phyloP scores from a whole-genome alignment of 2,888 invertebrate genomes.

The Tipula unca region DNA sequence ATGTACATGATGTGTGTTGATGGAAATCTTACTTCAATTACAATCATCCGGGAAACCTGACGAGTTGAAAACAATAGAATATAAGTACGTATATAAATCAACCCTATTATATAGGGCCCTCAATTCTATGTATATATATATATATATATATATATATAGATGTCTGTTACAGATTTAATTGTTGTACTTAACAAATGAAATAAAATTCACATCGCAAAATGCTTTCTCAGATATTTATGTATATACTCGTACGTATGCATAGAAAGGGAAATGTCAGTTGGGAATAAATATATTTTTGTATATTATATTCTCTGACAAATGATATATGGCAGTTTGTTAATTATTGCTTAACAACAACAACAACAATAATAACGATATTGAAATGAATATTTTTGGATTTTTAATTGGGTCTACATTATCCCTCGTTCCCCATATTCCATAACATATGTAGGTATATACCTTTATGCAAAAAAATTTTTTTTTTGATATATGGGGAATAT shows the following conservation, averaged over 20 bases:
- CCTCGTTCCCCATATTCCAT: not conserved
- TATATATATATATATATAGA: not conserved
- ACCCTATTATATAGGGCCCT: not conserved
- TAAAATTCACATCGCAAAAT: not conserved
- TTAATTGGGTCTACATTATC: not conserved
- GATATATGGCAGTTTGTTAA: constrained; percentile 14
- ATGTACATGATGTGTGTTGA: not conserved
- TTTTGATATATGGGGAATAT: not conserved
- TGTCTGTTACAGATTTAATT: not conserved
- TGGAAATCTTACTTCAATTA: not conserved
- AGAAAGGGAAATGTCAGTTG: constrained; percentile 14
- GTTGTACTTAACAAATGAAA: not conserved
- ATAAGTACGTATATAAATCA: not conserved
- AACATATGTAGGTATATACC: no score
- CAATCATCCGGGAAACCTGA: constrained; percentile 8
- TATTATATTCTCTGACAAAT: not conserved
- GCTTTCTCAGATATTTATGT: not conserved
- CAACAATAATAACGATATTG: not conserved
- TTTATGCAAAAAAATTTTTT: not conserved
- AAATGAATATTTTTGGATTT: not conserved
- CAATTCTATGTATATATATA: not conserved
- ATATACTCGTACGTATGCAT: not conserved
- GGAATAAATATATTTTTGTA: not conserved
- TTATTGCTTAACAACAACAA: not conserved
- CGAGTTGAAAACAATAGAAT: not conserved